Evolutionary conservation across 2,797 vertebrate genomes (phyloP), one percentile per base, ranked within the genome.

Genomic region (Myiotriccus ornatus): DNA sequence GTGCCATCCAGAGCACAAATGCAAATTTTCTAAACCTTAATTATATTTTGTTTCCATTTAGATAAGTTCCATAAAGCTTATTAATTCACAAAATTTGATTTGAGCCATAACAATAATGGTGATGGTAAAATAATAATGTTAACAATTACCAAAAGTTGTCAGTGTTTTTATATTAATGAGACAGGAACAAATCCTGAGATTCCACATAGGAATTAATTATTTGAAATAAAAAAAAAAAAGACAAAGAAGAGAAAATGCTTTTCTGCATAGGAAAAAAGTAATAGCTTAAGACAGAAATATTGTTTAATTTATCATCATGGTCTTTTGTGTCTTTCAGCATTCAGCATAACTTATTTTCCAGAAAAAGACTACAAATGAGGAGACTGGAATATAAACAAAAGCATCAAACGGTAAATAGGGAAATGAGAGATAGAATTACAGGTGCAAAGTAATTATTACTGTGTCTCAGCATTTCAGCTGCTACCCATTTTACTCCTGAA

Each of bases 371-470:
- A 69, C 47, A 96, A 94, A 94, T 88, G 62, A 95, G 96, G 91
- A 87, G 84, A 87, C 18, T 44, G 20, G 39, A 91, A 84, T 81
- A 84, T 94, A 94, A 97, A 97, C 81, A 95, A 95, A 96, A 96
- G 49, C 57, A 95, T 86, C 79, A 90, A 78, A 90, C 14, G 78
- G 35, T 68, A 84, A 94, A 91, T 62, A 92, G 63, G 53, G 43
- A 63, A 90, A 84, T 74, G 68, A 93, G 91, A 93, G 96, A 91
- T 30, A 78, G 43, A 87, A 90, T 63, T 90, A 67, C 39, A 91
- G 80, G 65, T 84, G 62, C 30, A 78, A 83, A 92, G 70, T 78
- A 88, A 59, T 86, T 91, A 88, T 84, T 95, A 69, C 71, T 65
- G 28, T 73, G 74, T 57, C 74, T 74, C 59, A 94, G 64, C 63